Conservation (phyloP, 2,113 vertebrate species). For the Phalacrocorax carbo region DNA sequence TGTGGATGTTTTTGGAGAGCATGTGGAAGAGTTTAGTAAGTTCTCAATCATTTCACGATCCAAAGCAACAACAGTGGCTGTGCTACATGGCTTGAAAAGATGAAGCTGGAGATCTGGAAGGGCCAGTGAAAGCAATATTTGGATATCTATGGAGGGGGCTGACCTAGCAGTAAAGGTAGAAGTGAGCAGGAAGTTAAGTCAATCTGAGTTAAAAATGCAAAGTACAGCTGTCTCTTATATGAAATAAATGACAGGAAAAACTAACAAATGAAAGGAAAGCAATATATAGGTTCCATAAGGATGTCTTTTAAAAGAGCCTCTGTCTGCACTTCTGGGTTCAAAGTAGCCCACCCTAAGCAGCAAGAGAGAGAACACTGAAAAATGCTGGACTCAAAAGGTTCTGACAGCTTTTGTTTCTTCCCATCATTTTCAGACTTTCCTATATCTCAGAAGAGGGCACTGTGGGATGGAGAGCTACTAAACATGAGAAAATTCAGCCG, state of each 20-base stretch:
- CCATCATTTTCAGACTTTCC: slow-evolving; percentile 11
- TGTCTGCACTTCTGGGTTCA: neutral
- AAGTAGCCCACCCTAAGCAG: neutral
- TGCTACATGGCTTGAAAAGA: neutral
- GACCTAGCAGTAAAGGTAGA: neutral
- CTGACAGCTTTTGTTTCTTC: neutral
- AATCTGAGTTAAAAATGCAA: neutral
- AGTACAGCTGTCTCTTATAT: neutral
- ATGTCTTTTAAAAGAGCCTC: neutral
- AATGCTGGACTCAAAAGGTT: neutral
- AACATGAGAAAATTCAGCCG: neutral
- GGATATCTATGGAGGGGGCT: neutral
- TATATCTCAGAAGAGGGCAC: slow-evolving; percentile 72
- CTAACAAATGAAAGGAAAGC: neutral
- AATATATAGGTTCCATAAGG: neutral
- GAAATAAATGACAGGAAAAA: neutral
- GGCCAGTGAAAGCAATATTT: neutral
- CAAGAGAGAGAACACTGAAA: neutral
- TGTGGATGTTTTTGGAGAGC: neutral
- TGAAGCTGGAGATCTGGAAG: neutral
- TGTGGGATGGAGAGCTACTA: slow-evolving; percentile 66
- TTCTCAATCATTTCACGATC: neutral
- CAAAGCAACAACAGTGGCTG: neutral
- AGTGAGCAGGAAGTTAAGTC: neutral
- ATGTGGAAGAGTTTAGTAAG: neutral